Percentiles rank a stretch among this genome's conserved stretches.
phyloP scores from a whole-genome alignment of 1,140 invertebrate genomes.

The Lepidurus packardi region DNA sequence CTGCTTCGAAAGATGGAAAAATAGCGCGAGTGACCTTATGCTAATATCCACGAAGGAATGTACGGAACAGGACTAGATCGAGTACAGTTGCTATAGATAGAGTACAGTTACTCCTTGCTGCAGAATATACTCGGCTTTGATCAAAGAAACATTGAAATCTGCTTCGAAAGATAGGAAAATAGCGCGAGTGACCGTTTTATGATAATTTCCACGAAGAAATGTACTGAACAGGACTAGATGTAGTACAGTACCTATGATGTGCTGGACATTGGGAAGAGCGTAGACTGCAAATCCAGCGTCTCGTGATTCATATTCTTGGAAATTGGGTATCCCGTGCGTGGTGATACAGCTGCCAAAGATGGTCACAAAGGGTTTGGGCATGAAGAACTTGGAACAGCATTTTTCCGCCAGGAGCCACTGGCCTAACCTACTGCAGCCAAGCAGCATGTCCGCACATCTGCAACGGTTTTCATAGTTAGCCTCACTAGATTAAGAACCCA shows the following conservation, averaged over 20 bases:
- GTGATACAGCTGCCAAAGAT: neutral
- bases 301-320: slow-evolving; percentile 3
- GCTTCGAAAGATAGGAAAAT: neutral
- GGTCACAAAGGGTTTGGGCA: neutral
- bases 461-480: neutral
- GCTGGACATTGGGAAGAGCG: slow-evolving; percentile 19
- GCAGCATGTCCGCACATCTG: slow-evolving; percentile 29
- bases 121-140: slow-evolving; percentile 9
- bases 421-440: slow-evolving; percentile 23
- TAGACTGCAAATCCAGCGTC: slow-evolving; percentile 23
- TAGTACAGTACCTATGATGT: slow-evolving; percentile 1
- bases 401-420: slow-evolving; percentile 20
- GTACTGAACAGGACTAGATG: neutral
- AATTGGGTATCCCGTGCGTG: neutral
- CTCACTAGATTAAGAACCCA: too few relatives aligned
- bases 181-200: neutral
- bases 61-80: neutral
- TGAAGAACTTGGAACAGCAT: slow-evolving; percentile 26
- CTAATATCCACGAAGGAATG: neutral
- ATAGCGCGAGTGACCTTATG: neutral
- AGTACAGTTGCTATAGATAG: too few relatives aligned
- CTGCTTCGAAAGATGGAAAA: neutral
- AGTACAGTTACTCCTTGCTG: slow-evolving; percentile 25
- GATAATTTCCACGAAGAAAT: neutral
- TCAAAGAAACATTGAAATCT: slow-evolving; percentile 26